These are phyloP conservation scores for Pelmatolapia mariae DNA, from an alignment of 2,113 vertebrate genomes.

Conservation along the genomic window DNA sequence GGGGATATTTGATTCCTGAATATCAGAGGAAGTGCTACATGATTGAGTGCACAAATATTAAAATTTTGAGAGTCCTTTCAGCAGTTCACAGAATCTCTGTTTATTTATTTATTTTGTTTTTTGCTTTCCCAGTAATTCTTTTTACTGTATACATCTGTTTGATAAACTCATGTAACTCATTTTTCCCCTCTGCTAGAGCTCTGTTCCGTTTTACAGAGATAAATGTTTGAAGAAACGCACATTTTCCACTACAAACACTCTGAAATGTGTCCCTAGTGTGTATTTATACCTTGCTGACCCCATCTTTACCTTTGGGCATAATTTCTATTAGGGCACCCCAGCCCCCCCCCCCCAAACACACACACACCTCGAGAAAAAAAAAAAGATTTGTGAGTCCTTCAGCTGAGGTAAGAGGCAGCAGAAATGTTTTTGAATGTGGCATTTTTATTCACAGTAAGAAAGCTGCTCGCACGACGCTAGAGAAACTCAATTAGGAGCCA, in stretches of 20 bases:
- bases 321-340: conserved; percentile 30
- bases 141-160: conserved; percentile 7
- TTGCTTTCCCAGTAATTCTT: background rate
- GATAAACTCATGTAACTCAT: conserved; percentile 13
- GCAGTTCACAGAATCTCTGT: conserved; percentile 12
- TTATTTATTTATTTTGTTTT: background rate
- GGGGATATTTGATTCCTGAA: conserved; percentile 51
- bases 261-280: conserved; percentile 11
- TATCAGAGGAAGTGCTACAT: conserved; percentile 38
- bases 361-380: accelerated
- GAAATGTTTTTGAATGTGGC: conserved; percentile 17
- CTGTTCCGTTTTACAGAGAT: conserved; percentile 7
- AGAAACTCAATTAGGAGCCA: conserved; percentile 44
- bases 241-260: background rate
- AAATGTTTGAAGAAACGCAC: conserved; percentile 19
- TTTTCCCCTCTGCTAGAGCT: background rate
- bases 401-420: conserved; percentile 7
- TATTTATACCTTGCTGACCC: conserved; percentile 42
- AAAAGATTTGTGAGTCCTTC: background rate
- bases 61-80: conserved; percentile 42
- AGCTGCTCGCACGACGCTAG: background rate
- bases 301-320: conserved; percentile 1
- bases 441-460: background rate
- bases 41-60: conserved; percentile 54
- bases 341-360: background rate